Base-by-base conservation (phyloP, 2,888 invertebrate genomes). In the Hypselothyrea guttata region DNA sequence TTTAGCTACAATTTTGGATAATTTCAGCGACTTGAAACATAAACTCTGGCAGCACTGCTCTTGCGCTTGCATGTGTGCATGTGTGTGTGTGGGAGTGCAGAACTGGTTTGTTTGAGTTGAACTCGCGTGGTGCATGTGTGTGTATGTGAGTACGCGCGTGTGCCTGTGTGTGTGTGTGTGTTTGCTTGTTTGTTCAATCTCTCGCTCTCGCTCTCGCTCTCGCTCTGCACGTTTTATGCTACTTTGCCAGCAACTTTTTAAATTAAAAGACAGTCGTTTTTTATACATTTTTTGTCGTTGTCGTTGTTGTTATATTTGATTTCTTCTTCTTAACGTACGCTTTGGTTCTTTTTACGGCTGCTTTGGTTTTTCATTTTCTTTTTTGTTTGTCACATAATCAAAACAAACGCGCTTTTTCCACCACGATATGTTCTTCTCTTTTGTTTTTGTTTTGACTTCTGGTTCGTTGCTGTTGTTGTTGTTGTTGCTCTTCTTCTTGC, bases 51-150 rank as follows among this genome's bases (percentile, higher is more conserved):
- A n/a, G n/a, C n/a, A n/a, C 22, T 22, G 22, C 22, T 2, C 5
- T 22, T 2, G 5, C 22, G 22, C 22, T 38, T 44, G 34, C 28
- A 45, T 34, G 42, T 40, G 37, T 45, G 22, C 16, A 13, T 42
- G 41, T 13, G 4, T 40, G 30, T 64, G 72, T 68, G 77, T 84
- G 77, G 82, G 82, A 71, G 84, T 81, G 53, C 31, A 58, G 58
- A 78, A 78, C 78, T 74, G 60, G 78, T 77, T 78, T 84, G 82
- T 74, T 77, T 82, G 82, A n/a, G n/a, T n/a, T n/a, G n/a, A n/a
- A n/a, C n/a, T n/a, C n/a, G n/a, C n/a, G n/a, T n/a, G n/a, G n/a
- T n/a, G n/a, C n/a, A n/a, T n/a, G n/a, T n/a, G n/a, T n/a, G n/a
- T n/a, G n/a, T n/a, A n/a, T n/a, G n/a, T n/a, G n/a, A n/a, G n/a